Base-by-base conservation (phyloP, 2,888 invertebrate genomes). In the Cistogaster globosa region DNA sequence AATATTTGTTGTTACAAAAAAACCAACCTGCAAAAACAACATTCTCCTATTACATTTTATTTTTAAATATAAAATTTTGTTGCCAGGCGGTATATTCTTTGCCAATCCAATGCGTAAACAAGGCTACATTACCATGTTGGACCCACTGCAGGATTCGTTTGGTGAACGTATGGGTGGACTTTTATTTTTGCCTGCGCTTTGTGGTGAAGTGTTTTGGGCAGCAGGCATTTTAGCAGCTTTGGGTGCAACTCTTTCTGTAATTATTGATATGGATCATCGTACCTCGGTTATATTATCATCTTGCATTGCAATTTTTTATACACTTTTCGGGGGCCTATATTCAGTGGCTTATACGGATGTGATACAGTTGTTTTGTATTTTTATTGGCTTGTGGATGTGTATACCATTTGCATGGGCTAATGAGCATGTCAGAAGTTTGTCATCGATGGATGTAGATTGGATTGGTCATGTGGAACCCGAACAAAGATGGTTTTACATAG, bases 141-240 rank as follows among this genome's bases (percentile, higher is more conserved):
- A 99, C 93, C 99, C 99, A 3, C 96, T 99, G 89, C 98, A 99
- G 93, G 97, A 98, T 92, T 96, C 96, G 80, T 99, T 99, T 92
- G 99, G 99, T 26, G 97, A 98, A 92, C 95, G 99, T 87, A 99
- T 99, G 98, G 99, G 99, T 32, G 99, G 99, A 1, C 93, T 99
- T 86, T 94, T 99, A 87, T 99, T 98, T 93, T 93, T 99, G 89
- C 99, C 99, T 4, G 99, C 99, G 0, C 95, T 99, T 2, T 97
- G 98, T 90, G 99, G 99, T 9, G 99, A 99, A 93, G 98, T 98
- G 7, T 99, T 99, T 94, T 99, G 99, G 99, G 98, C 99, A 0
- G 99, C 99, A 0, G 99, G 99, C 74, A 99, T 99, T 89, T 94
- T 99, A 75, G 98, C 99, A 0, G 99, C 99, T 8, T 94, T 99